Percentiles rank a stretch among this genome's conserved stretches.
These are phyloP conservation scores for Streptopelia turtur DNA, from an alignment of 2,797 vertebrate genomes.

Conservation along the genomic window DNA sequence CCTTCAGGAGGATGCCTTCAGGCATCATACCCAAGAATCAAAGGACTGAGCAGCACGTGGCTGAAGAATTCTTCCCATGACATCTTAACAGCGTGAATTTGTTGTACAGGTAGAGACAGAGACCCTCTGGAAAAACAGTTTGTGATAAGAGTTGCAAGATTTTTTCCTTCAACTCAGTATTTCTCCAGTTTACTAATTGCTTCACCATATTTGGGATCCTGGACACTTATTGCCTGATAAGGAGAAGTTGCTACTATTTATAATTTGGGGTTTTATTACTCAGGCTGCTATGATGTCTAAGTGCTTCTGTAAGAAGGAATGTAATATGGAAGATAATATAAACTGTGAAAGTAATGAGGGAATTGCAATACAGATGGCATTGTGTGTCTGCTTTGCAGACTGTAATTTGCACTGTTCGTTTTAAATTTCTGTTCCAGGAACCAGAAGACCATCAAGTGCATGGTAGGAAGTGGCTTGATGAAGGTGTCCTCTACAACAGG, in stretches of 20 bases:
- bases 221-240: not conserved
- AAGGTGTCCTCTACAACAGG: not conserved
- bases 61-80: not conserved
- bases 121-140: not conserved
- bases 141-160: not conserved
- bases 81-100: not conserved
- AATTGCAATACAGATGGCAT: not conserved
- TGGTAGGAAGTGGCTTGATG: not conserved
- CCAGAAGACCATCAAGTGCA: not conserved
- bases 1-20: not conserved
- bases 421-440: not conserved
- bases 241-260: slow-evolving; percentile 21
- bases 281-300: not conserved
- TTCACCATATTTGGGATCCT: slow-evolving; percentile 29
- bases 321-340: not conserved
- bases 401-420: not conserved
- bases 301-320: not conserved
- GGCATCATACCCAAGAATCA: not conserved
- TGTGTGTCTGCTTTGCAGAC: not conserved
- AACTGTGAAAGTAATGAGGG: not conserved
- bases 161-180: not conserved
- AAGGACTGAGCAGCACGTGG: not conserved
- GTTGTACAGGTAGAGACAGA: not conserved
- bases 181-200: not conserved
- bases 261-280: not conserved